These are phyloP conservation scores for Maccullochella peelii DNA, from an alignment of 2,113 vertebrate species.

Conservation along the genomic window DNA sequence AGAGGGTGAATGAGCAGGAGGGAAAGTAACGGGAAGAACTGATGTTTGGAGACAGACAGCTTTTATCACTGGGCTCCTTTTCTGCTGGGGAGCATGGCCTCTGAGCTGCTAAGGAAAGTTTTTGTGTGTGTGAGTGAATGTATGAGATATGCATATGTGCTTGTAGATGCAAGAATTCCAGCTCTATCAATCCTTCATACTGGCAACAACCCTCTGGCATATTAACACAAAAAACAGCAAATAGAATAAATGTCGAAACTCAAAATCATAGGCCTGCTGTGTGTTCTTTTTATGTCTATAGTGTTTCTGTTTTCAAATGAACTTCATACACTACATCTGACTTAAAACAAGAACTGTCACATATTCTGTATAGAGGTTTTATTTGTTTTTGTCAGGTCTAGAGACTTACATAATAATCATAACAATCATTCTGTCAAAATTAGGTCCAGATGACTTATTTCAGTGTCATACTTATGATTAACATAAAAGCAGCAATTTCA, in stretches of 20 bases:
- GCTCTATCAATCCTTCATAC: constrained; percentile 33
- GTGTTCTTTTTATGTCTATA: constrained; percentile 1
- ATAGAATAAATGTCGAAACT: constrained; percentile 66
- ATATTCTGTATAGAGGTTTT: background rate
- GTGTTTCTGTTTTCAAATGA: background rate
- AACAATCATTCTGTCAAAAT: background rate
- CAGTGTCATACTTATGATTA: background rate
- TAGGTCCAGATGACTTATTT: background rate
- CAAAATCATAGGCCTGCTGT: background rate
- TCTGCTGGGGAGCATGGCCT: constrained; percentile 45
- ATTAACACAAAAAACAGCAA: constrained; percentile 58
- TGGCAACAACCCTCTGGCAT: constrained; percentile 40
- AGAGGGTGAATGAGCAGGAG: constrained; percentile 10
- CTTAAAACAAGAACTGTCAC: background rate
- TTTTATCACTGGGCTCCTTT: constrained; percentile 49
- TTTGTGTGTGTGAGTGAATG: constrained; percentile 27
- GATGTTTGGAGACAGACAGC: constrained; percentile 12
- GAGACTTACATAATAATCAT: background rate
- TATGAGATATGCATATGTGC: constrained; percentile 8
- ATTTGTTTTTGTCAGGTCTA: constrained; percentile 1
- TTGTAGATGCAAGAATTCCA: constrained; percentile 42
- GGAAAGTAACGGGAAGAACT: background rate
- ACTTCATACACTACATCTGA: background rate
- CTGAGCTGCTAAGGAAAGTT: constrained; percentile 58
- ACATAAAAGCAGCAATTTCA: background rate